Conservation (phyloP, 2,797 vertebrate species). For the Decapterus maruadsi region DNA sequence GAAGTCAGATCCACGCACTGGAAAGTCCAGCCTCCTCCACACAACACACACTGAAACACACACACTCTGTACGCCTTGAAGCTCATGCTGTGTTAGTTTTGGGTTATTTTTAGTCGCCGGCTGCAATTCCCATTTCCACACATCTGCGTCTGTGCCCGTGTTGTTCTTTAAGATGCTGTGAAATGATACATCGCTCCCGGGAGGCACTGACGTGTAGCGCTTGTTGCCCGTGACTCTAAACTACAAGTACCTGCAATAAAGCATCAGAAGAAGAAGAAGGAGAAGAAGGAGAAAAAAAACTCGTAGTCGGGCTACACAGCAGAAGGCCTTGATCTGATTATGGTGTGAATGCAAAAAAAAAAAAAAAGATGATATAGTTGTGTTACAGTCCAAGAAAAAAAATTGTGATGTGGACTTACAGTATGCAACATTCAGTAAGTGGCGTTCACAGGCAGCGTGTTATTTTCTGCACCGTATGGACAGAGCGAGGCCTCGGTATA, state of each 20-base stretch:
- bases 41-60: slow-evolving; percentile 22
- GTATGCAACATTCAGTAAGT: slow-evolving; percentile 35
- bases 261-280: not conserved
- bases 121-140: slow-evolving; percentile 65
- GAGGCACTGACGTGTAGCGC: slow-evolving; percentile 33
- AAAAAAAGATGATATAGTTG: not conserved
- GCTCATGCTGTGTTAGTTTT: slow-evolving; percentile 49
- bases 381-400: slow-evolving; percentile 50
- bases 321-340: slow-evolving; percentile 53
- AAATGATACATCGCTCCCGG: slow-evolving; percentile 56
- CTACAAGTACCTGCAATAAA: not conserved
- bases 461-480: slow-evolving; percentile 34
- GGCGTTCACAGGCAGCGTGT: slow-evolving; percentile 45
- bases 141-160: slow-evolving; percentile 53
- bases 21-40: slow-evolving; percentile 61
- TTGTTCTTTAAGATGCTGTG: slow-evolving; percentile 62
- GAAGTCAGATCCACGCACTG: slow-evolving; percentile 61
- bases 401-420: slow-evolving; percentile 56
- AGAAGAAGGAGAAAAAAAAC: slow-evolving; percentile 1
- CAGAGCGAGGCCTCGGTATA: slow-evolving; percentile 28
- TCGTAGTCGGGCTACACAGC: not conserved
- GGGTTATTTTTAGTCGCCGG: slow-evolving; percentile 63
- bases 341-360: slow-evolving; percentile 44
- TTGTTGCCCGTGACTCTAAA: slow-evolving; percentile 36
- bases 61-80: not conserved